Percentiles rank a stretch among this genome's conserved stretches.
These are phyloP conservation scores for Acrobasis consociella DNA, from an alignment of 2,888 invertebrate species.

Conservation along the genomic window DNA sequence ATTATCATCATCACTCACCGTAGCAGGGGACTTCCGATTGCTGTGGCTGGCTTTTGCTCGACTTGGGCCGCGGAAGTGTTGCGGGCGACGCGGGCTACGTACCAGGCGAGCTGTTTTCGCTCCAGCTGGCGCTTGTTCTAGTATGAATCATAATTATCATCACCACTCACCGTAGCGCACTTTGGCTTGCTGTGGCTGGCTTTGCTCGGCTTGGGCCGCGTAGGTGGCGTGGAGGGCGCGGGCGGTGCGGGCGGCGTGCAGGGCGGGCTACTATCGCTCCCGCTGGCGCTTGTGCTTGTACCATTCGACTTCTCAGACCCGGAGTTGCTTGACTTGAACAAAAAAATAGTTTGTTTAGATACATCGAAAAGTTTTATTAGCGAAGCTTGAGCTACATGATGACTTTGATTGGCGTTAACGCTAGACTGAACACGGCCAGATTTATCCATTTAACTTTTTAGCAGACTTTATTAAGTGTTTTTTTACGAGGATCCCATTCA, in stretches of 20 bases:
- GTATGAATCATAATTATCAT: background rate
- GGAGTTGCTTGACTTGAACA: constrained; percentile 68
- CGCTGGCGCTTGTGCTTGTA: constrained; percentile 51
- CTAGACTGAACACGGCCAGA: too few species aligned
- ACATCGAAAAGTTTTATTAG: background rate
- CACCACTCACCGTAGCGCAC: constrained; percentile 51
- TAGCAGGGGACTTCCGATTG: constrained; percentile 53
- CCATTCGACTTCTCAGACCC: constrained; percentile 63
- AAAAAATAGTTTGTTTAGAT: constrained; percentile 1
- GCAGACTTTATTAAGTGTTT: background rate
- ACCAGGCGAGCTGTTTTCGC: background rate
- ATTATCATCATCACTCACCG: constrained; percentile 48
- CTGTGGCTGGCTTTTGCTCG: constrained; percentile 36
- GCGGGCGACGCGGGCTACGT: constrained; percentile 59
- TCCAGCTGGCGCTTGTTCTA: background rate
- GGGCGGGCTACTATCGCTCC: constrained; percentile 65
- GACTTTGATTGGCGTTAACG: too few species aligned
- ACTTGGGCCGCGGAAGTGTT: constrained; percentile 43
- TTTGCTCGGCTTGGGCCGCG: constrained; percentile 40
- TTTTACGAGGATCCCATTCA: constrained; percentile 1
- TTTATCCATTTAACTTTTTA: too few species aligned
- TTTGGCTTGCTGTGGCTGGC: constrained; percentile 49
- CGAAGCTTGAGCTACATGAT: too few species aligned
- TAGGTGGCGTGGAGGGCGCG: constrained; percentile 58
- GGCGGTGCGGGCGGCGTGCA: constrained; percentile 69